Conservation (phyloP, 1,140 invertebrate species). For the Drosophila ercepeae region DNA sequence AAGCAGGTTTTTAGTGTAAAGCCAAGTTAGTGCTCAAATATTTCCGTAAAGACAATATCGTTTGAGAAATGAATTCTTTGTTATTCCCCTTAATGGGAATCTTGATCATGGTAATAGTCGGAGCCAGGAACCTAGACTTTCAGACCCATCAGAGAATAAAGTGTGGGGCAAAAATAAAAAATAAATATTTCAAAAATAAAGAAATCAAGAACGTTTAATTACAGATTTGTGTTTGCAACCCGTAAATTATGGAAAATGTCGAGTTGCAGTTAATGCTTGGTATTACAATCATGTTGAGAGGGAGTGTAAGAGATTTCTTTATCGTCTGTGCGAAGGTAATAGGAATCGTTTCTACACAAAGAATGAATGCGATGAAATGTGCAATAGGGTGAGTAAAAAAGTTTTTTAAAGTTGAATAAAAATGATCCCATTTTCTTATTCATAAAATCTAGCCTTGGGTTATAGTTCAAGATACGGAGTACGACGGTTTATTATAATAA, state of each 20-base stretch:
- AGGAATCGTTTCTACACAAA: slow-evolving; percentile 3
- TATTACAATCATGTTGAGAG: neutral
- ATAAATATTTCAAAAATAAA: too few species aligned
- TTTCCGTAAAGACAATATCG: too few species aligned
- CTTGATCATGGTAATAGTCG: too few species aligned
- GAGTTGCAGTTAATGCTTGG: neutral
- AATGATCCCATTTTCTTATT: neutral
- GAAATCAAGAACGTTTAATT: neutral
- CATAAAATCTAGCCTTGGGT: neutral
- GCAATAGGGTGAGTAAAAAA: neutral
- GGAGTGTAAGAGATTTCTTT: neutral
- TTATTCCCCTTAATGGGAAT: too few species aligned
- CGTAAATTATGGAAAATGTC: neutral
- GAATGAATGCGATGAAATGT: neutral
- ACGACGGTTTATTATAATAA: too few species aligned
- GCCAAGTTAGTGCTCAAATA: too few species aligned
- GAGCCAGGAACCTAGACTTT: too few species aligned
- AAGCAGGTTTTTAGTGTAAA: too few species aligned
- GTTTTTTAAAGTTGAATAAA: neutral
- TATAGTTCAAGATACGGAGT: neutral
- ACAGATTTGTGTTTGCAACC: neutral
- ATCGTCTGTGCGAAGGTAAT: neutral
- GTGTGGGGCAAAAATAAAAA: too few species aligned
- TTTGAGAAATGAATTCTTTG: too few species aligned
- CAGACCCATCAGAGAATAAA: too few species aligned